Conservation (phyloP, 2,797 vertebrate species). For the Brachyalestes nurse region DNA sequence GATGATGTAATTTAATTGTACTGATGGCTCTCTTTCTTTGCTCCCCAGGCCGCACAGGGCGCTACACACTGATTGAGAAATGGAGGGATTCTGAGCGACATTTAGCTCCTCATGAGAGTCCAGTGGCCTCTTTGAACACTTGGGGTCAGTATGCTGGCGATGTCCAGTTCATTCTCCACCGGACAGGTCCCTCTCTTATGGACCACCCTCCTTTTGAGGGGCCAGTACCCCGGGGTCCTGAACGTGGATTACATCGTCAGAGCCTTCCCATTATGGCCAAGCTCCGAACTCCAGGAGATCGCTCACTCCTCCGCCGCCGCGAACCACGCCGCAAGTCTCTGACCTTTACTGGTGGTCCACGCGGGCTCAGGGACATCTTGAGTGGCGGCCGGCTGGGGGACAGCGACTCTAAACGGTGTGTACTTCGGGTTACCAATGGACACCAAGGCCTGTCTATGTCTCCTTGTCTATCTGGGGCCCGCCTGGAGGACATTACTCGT, state of each 20-base stretch:
- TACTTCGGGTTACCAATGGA: conserved; percentile 78
- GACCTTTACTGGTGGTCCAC: conserved; percentile 92
- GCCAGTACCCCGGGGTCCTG: conserved; percentile 83
- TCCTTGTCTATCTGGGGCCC: conserved; percentile 77
- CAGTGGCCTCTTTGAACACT: conserved; percentile 93
- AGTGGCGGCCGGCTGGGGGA: conserved; percentile 78
- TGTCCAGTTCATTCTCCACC: conserved; percentile 93
- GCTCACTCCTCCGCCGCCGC: conserved; percentile 83
- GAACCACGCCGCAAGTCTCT: conserved; percentile 95
- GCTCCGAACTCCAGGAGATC: conserved; percentile 87
- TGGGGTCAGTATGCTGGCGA: conserved; percentile 98
- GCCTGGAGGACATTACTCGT: conserved; percentile 86
- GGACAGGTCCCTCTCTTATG: conserved; percentile 92
- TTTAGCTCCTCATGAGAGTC: conserved; percentile 92
- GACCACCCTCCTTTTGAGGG: conserved; percentile 92
- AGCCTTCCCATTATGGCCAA: conserved; percentile 94
- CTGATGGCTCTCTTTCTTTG: too few species aligned
- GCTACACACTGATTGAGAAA: conserved; percentile 96
- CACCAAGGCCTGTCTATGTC: conserved; percentile 62
- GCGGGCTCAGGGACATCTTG: conserved; percentile 93
- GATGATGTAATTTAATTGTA: too few species aligned
- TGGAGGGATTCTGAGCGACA: conserved; percentile 96
- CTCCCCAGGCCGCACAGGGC: conserved; percentile 89
- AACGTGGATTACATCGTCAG: conserved; percentile 91
- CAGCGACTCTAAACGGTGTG: conserved; percentile 84